Percentiles rank a stretch among this genome's conserved stretches.
phyloP scores from a whole-genome alignment of 1,140 invertebrate species.

The Acromyrmex charruanus region DNA sequence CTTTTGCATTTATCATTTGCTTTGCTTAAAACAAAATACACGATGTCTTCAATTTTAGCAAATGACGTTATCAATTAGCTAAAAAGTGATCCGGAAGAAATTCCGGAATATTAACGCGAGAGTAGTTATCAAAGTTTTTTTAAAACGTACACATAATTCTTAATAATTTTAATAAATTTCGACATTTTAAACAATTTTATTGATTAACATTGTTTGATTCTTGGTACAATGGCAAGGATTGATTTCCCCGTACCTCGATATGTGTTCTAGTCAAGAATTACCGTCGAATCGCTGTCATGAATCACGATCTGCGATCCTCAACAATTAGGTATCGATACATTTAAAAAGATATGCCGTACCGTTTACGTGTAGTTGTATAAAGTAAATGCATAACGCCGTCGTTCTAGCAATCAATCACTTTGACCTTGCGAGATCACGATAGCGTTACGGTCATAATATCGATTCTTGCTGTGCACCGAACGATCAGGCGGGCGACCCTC shows the following conservation, averaged over 20 bases:
- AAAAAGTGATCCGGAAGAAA: background rate
- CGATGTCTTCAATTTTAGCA: background rate
- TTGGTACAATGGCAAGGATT: background rate
- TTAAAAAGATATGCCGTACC: slow-evolving; percentile 69
- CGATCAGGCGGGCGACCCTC: slow-evolving; percentile 19
- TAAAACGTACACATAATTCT: background rate
- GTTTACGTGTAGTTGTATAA: slow-evolving; percentile 71
- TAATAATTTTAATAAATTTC: background rate
- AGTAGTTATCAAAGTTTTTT: background rate
- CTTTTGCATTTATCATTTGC: slow-evolving; percentile 7
- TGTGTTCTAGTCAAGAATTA: slow-evolving; percentile 73
- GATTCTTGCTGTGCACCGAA: slow-evolving; percentile 47
- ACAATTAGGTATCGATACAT: slow-evolving; percentile 72
- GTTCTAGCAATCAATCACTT: slow-evolving; percentile 71
- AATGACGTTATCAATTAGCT: background rate
- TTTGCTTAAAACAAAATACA: background rate
- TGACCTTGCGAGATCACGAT: slow-evolving; percentile 66
- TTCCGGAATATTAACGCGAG: background rate
- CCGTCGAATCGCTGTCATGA: slow-evolving; percentile 30
- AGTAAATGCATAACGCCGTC: slow-evolving; percentile 73
- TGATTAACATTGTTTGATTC: background rate
- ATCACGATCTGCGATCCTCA: slow-evolving; percentile 47
- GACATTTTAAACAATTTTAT: background rate
- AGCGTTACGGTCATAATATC: slow-evolving; percentile 50
- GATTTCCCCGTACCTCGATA: slow-evolving; percentile 56